Base-by-base conservation (phyloP, 2,888 invertebrate genomes). In the Trissolcus brochymenae region DNA sequence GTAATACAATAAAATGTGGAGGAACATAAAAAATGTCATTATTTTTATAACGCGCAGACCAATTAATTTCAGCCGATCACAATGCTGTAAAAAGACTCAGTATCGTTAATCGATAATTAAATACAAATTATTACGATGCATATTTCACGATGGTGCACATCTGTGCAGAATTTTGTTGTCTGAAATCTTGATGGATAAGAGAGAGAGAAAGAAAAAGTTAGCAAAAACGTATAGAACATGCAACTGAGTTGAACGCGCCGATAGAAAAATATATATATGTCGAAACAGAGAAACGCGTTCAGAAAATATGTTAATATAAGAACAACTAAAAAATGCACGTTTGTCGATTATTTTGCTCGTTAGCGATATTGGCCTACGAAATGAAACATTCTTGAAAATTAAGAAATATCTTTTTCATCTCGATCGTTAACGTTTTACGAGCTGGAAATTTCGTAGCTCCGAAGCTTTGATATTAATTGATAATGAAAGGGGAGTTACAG, bases 391-490 rank as follows among this genome's bases (percentile, higher is more conserved):
- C 66, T 56, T 40, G 66, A 66, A 73, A 73, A 73, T 73, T 54
- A 73, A 73, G 73, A 73, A 73, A 73, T 73, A 73, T 73, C 73
- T 65, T 60, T 66, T 66, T 56, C 66, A 66, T 73, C 66, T 66
- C 35, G 60, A 29, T 66, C 73, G 73, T 73, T 73, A 73, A 73
- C 60, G 41, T 73, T 73, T 73, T 73, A 73, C 19, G 50, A 13
- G 43, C 65, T 53, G 57, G 65, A 65, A 49, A 60, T 66, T 60
- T 65, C 59, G 55, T 55, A 56, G 29, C 43, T 11, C 35, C 29
- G 16, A 41, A 64, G 54, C 41, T 54, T 60, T 60, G 60, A 61
- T 73, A 73, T 73, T 72, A 72, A 72, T 72, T 72, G 72, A 65
- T 65, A 72, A 72, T 72, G 65, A 72, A 72, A 17, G 65, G 19